These are phyloP conservation scores for Antrozous pallidus DNA, from an alignment of 2,797 vertebrate species.

Conservation along the genomic window DNA sequence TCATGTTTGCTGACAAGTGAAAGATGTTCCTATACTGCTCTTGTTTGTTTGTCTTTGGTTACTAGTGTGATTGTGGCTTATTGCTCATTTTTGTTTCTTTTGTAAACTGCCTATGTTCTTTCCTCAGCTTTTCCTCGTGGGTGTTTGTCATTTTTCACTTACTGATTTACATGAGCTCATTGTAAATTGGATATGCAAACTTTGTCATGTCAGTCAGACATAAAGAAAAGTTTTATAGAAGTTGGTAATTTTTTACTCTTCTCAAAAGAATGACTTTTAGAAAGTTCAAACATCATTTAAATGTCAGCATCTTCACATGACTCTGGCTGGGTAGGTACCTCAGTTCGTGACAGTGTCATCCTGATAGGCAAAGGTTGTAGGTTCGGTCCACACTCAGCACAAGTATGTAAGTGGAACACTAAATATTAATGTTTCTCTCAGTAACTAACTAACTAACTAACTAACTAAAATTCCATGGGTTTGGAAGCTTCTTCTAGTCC, in stretches of 20 bases:
- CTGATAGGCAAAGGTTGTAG: not conserved
- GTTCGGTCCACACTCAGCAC: not conserved
- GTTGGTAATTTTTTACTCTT: not conserved
- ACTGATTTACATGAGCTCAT: not conserved
- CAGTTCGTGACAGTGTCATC: too few relatives aligned
- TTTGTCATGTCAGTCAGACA: not conserved
- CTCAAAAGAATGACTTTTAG: not conserved
- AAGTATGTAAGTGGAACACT: not conserved
- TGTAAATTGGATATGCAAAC: not conserved
- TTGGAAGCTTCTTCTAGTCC: not conserved
- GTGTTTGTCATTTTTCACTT: not conserved
- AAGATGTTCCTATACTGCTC: not conserved
- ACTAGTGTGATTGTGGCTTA: not conserved
- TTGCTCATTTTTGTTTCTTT: not conserved
- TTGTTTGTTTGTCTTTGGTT: not conserved
- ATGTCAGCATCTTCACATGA: not conserved
- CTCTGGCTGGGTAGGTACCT: not conserved
- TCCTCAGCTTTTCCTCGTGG: not conserved
- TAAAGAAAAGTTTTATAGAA: constrained; percentile 24
- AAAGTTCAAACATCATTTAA: not conserved
- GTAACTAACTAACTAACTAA: too few relatives aligned
- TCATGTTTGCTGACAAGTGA: not conserved
- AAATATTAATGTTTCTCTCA: not conserved
- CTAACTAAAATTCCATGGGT: not conserved
- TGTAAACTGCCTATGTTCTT: not conserved